Evolutionary conservation across 2,113 vertebrate species (phyloP).

Genomic region (Montifringilla adamsi): DNA sequence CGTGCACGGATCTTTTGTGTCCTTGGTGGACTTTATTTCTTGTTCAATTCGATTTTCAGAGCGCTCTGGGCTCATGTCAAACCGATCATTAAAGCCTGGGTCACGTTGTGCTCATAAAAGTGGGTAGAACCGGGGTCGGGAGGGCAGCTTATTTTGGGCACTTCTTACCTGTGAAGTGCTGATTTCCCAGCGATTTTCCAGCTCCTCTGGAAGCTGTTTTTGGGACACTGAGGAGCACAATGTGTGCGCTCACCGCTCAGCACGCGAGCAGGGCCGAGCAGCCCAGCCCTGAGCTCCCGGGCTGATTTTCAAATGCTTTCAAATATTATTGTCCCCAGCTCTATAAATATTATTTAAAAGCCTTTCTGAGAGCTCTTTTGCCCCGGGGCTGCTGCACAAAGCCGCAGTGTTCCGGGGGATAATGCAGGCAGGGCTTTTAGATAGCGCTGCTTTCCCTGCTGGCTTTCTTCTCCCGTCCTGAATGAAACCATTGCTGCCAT

Average conservation of each 20-base stretch:
- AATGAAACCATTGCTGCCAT: background rate
- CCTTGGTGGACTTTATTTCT: background rate
- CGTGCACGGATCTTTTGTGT: rapidly evolving
- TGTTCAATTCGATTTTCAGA: rapidly evolving
- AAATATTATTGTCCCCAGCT: background rate
- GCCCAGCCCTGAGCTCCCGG: background rate
- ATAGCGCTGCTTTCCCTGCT: background rate
- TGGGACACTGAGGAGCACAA: background rate
- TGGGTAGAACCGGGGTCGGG: background rate
- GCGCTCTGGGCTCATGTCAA: rapidly evolving
- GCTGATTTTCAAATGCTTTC: background rate
- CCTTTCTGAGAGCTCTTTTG: slow-evolving; percentile 17
- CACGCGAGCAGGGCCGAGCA: background rate
- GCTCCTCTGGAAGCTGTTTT: background rate
- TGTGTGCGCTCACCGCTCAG: background rate
- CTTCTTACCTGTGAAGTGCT: background rate
- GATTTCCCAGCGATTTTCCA: background rate
- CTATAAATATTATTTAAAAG: slow-evolving; percentile 8
- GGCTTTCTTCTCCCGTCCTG: background rate
- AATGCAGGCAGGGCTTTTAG: background rate
- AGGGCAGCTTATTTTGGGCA: background rate
- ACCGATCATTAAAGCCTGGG: rapidly evolving
- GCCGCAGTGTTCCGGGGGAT: background rate
- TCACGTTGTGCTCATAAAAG: background rate
- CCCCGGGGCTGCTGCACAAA: background rate